Conservation (phyloP, 2,888 invertebrate genomes). For the Sarcophaga subvicina region DNA sequence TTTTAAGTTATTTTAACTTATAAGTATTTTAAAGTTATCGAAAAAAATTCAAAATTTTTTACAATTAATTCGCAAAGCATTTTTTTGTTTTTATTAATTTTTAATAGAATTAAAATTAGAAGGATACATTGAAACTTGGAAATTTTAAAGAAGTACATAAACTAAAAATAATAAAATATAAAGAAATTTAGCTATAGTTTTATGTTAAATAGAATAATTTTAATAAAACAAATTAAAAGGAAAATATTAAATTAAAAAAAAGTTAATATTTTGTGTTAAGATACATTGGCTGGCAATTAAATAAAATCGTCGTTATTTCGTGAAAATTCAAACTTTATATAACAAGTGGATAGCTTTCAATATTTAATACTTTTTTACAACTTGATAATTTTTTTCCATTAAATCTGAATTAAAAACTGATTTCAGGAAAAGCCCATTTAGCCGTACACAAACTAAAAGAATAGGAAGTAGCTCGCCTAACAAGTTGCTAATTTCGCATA, state of each 20-base stretch:
- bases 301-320: constrained; percentile 19
- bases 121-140: constrained; percentile 25
- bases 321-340: not conserved
- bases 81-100: constrained; percentile 1
- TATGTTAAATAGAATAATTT: constrained; percentile 64
- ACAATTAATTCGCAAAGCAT: constrained; percentile 16
- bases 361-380: too few relatives aligned
- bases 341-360: not conserved
- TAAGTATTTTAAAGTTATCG: constrained; percentile 45
- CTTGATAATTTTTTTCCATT: too few relatives aligned
- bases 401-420: too few relatives aligned
- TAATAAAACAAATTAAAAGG: constrained; percentile 30
- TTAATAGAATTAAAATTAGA: constrained; percentile 18
- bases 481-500: too few relatives aligned
- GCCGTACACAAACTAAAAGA: too few relatives aligned
- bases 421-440: too few relatives aligned
- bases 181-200: constrained; percentile 48
- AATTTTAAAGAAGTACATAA: constrained; percentile 14
- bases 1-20: constrained; percentile 46
- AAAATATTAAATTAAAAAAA: not conserved
- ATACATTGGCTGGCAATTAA: constrained; percentile 31
- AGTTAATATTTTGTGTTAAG: constrained; percentile 40
- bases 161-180: constrained; percentile 25
- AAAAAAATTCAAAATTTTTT: constrained; percentile 39
- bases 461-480: too few relatives aligned